Evolutionary conservation across 2,888 invertebrate species (phyloP).

Genomic region (Marronus borbonicus): DNA sequence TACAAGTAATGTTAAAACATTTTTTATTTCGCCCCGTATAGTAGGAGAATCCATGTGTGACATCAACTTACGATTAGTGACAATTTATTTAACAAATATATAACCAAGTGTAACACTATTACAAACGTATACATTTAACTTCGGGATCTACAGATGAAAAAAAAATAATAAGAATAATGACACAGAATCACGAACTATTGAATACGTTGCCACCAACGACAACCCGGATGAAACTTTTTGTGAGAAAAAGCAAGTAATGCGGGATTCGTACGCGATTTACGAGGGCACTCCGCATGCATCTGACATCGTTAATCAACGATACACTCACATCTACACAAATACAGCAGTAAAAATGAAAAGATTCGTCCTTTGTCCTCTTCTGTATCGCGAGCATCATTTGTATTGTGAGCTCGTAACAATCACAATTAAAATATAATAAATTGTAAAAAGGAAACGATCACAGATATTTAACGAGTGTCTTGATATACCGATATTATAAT

Average conservation of each 20-base stretch:
- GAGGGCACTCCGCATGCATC: constrained; percentile 62
- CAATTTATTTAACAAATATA: background rate
- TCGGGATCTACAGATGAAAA: constrained; percentile 46
- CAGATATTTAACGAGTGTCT: constrained; percentile 48
- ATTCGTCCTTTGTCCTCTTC: constrained; percentile 54
- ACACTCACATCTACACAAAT: constrained; percentile 52
- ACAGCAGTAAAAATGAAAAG: constrained; percentile 55
- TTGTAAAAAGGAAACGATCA: constrained; percentile 61
- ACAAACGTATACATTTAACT: constrained; percentile 7
- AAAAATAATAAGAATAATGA: constrained; percentile 55
- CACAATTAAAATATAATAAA: constrained; percentile 62
- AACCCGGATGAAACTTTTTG: constrained; percentile 57
- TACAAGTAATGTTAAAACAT: background rate
- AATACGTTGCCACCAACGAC: constrained; percentile 58
- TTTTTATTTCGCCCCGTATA: too few species aligned
- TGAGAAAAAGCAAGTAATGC: constrained; percentile 63
- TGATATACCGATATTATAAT: constrained; percentile 54
- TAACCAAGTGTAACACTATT: background rate
- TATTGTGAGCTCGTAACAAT: constrained; percentile 56
- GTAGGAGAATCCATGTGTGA: background rate
- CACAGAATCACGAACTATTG: constrained; percentile 58
- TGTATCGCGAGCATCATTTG: constrained; percentile 51
- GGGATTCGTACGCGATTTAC: constrained; percentile 63
- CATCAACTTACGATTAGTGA: too few species aligned
- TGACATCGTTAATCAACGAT: constrained; percentile 61